Percentiles rank a stretch among this genome's conserved stretches.
These are phyloP conservation scores for Psix sp. DNA, from an alignment of 1,140 invertebrate species.

Conservation along the genomic window DNA sequence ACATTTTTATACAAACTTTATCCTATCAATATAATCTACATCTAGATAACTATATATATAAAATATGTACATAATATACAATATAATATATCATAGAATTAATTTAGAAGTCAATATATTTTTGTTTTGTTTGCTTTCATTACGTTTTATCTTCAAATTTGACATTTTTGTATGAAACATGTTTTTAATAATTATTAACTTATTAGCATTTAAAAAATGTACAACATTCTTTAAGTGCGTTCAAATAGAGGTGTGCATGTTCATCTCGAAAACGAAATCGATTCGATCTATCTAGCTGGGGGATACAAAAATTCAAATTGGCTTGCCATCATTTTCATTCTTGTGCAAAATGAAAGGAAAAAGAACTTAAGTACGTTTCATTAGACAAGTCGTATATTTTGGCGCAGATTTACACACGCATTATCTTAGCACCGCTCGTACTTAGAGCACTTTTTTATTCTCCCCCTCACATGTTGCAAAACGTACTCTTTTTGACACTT, in stretches of 20 bases:
- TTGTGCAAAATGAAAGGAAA: constrained; percentile 17
- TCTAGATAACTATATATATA: too few species aligned
- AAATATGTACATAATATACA: too few species aligned
- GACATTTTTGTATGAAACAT: too few species aligned
- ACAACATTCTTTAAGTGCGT: background rate
- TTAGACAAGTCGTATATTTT: constrained; percentile 41
- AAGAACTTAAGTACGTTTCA: constrained; percentile 42
- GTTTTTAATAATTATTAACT: too few species aligned
- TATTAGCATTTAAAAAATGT: too few species aligned
- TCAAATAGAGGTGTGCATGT: background rate
- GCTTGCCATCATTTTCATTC: constrained; percentile 28
- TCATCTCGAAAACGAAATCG: constrained; percentile 29
- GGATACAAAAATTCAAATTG: constrained; percentile 49
- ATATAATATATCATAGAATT: too few species aligned
- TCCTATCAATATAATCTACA: too few species aligned
- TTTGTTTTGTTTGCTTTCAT: too few species aligned
- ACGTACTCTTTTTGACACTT: constrained; percentile 52
- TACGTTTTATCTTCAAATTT: too few species aligned
- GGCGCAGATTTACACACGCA: constrained; percentile 49
- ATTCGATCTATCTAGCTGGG: constrained; percentile 20
- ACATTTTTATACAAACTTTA: too few species aligned
- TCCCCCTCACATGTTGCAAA: constrained; percentile 31
- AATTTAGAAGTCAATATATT: too few species aligned
- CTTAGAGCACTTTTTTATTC: constrained; percentile 51
- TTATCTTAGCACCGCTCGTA: constrained; percentile 47